A percentile compares a stretch with the other conserved stretches of the same genome.
Conservation (phyloP, 2,113 vertebrate species). For the Anarhynchus alexandrinus region DNA sequence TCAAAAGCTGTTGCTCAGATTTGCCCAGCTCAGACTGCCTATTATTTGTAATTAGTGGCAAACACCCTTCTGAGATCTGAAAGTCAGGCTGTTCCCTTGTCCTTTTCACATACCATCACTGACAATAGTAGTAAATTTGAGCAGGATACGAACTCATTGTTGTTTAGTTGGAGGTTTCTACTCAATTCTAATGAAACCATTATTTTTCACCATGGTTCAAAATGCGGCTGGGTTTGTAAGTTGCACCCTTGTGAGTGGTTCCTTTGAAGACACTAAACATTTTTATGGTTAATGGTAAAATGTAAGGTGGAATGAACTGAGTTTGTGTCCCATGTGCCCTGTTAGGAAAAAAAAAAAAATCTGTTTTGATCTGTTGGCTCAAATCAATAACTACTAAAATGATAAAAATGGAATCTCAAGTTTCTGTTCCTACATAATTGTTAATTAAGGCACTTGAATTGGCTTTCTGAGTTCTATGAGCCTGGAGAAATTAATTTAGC, state of each 20-base stretch:
- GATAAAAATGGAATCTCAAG: background rate
- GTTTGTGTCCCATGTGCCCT: background rate
- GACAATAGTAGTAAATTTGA: background rate
- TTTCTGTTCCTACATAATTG: background rate
- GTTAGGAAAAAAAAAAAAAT: background rate
- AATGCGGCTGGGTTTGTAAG: background rate
- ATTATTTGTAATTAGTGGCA: background rate
- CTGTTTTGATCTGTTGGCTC: background rate
- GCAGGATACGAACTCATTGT: background rate
- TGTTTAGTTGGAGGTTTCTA: background rate
- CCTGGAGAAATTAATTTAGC: background rate
- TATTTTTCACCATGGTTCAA: background rate
- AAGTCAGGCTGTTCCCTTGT: background rate
- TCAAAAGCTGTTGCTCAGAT: background rate
- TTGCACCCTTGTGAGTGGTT: background rate
- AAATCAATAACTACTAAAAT: background rate
- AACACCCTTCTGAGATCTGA: background rate
- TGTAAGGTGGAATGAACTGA: background rate
- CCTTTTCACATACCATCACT: background rate
- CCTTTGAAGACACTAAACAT: background rate
- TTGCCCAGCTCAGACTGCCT: background rate
- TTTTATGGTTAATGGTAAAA: background rate
- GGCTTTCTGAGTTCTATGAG: background rate
- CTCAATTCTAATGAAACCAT: background rate
- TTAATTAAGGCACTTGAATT: background rate